phyloP scores from a whole-genome alignment of 2,888 invertebrate genomes.

The Pammene aurita region DNA sequence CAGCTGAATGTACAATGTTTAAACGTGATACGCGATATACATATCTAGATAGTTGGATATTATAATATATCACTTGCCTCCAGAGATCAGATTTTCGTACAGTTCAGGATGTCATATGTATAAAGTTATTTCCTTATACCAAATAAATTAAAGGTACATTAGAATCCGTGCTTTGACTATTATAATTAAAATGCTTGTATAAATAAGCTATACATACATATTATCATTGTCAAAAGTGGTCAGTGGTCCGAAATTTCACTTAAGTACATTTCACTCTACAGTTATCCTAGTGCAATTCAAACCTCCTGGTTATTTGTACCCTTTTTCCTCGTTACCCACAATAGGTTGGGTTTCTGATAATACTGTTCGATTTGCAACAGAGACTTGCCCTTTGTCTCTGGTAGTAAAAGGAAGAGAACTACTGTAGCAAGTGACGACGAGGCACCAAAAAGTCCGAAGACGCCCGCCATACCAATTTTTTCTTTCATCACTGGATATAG shows the following conservation, averaged over 20 bases:
- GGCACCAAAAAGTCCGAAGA: slow-evolving; percentile 87
- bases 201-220: slow-evolving; percentile 25
- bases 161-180: too few relatives aligned
- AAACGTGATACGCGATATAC: background rate
- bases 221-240: slow-evolving; percentile 26
- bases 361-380: slow-evolving; percentile 90
- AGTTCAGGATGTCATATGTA: background rate
- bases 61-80: background rate
- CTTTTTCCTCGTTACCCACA: slow-evolving; percentile 83
- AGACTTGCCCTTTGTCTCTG: slow-evolving; percentile 89
- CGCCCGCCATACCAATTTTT: slow-evolving; percentile 85
- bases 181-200: background rate
- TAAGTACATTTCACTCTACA: slow-evolving; percentile 37
- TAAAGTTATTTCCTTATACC: too few relatives aligned
- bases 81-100: slow-evolving; percentile 6
- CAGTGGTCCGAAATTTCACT: slow-evolving; percentile 36
- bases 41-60: too few relatives aligned
- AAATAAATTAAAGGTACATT: too few relatives aligned
- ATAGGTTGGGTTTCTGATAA: slow-evolving; percentile 86
- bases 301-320: slow-evolving; percentile 58
- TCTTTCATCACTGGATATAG: slow-evolving; percentile 85
- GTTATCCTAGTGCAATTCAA: slow-evolving; percentile 48
- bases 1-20: too few relatives aligned
- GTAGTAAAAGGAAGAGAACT: slow-evolving; percentile 86
- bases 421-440: slow-evolving; percentile 85